Evolutionary conservation across 2,113 vertebrate species (phyloP).

Genomic region (Mormoops blainvillei): DNA sequence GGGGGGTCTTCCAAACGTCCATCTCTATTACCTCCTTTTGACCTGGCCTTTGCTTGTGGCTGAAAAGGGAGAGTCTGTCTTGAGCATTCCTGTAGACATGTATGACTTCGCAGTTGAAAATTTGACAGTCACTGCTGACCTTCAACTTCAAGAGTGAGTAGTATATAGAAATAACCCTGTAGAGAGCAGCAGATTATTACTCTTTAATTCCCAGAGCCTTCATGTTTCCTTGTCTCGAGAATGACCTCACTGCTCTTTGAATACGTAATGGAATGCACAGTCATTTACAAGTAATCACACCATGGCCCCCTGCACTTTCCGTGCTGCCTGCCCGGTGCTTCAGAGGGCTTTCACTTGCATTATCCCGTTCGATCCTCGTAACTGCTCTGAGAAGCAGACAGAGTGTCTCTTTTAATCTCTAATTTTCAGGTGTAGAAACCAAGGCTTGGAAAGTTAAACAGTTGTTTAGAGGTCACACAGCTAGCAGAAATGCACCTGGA

Average conservation of each 20-base stretch:
- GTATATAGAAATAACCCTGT: not conserved
- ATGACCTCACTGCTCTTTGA: slow-evolving; percentile 60
- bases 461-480: not conserved
- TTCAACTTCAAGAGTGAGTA: slow-evolving; percentile 14
- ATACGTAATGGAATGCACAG: slow-evolving; percentile 56
- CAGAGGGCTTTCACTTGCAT: slow-evolving; percentile 49
- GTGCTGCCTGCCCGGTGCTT: not conserved
- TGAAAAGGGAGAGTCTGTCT: slow-evolving; percentile 33
- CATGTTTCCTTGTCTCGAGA: slow-evolving; percentile 35
- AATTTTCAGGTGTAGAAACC: slow-evolving; percentile 38
- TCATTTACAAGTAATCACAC: slow-evolving; percentile 60
- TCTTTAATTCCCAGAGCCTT: slow-evolving; percentile 22
- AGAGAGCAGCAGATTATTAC: not conserved
- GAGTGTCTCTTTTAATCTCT: slow-evolving; percentile 34
- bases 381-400: not conserved
- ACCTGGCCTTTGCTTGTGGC: slow-evolving; percentile 58
- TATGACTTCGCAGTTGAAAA: not conserved
- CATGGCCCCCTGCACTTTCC: slow-evolving; percentile 45
- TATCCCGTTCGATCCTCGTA: slow-evolving; percentile 49
- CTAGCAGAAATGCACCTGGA: not conserved
- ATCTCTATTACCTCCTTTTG: slow-evolving; percentile 66
- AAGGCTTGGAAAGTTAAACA: slow-evolving; percentile 9
- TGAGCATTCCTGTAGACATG: not conserved
- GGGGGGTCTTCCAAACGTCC: slow-evolving; percentile 48
- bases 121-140: not conserved